A percentile compares a stretch with the other conserved stretches of the same genome.
Conservation (phyloP, 2,888 invertebrate genomes). For the Blera fallax region DNA sequence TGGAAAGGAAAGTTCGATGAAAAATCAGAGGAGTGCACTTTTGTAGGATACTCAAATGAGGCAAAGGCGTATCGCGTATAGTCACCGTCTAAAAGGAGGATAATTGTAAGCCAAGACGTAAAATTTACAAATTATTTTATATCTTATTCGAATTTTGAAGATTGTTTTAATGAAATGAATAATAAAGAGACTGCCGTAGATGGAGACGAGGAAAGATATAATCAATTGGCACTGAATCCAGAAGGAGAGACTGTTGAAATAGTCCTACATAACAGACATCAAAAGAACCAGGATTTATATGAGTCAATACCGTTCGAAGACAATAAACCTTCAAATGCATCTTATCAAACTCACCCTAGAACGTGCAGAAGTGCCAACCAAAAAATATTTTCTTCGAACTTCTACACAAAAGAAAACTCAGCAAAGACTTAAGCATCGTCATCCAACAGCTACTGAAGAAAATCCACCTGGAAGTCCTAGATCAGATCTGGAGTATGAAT, state of each 20-base stretch:
- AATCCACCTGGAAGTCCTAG: background rate
- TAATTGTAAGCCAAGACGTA: slow-evolving; percentile 13
- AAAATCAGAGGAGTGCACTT: background rate
- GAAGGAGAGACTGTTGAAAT: background rate
- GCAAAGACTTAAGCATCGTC: no score
- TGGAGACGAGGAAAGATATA: background rate
- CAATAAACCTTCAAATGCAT: no score
- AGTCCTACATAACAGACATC: no score
- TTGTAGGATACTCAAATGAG: slow-evolving; percentile 5
- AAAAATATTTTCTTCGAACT: no score
- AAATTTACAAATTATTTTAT: slow-evolving; percentile 18
- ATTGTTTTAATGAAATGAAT: background rate
- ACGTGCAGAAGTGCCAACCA: no score
- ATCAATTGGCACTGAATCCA: background rate
- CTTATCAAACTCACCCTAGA: no score
- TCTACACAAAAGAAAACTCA: no score
- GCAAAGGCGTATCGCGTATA: slow-evolving; percentile 22
- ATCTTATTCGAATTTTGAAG: background rate
- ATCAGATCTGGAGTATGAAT: background rate
- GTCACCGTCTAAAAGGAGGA: background rate
- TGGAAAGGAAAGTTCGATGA: slow-evolving; percentile 4
- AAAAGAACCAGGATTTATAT: no score
- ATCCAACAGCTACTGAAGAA: no score
- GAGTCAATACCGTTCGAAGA: no score
- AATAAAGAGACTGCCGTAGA: background rate